Percentiles rank a stretch among this genome's conserved stretches.
phyloP scores from a whole-genome alignment of 2,888 invertebrate genomes.

The Scaptodrosophila latifasciaeformis region DNA sequence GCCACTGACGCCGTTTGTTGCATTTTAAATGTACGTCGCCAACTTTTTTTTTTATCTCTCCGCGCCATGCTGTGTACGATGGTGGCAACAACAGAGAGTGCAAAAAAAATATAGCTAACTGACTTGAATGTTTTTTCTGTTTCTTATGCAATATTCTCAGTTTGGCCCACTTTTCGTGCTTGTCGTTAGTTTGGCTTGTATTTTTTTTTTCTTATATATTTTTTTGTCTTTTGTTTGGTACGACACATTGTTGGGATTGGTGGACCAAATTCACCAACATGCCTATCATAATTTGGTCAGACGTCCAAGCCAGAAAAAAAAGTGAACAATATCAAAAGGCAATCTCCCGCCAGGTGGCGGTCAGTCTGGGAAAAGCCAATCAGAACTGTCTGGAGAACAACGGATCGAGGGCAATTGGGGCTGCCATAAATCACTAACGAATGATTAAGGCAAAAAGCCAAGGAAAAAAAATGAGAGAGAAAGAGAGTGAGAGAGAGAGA shows the following conservation, averaged over 20 bases:
- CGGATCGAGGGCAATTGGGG: no score
- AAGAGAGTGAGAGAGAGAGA: no score
- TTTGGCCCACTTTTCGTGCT: constrained; percentile 58
- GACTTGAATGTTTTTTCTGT: constrained; percentile 9
- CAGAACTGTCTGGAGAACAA: not conserved
- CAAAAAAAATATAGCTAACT: constrained; percentile 26
- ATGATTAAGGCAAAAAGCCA: no score
- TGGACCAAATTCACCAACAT: constrained; percentile 55
- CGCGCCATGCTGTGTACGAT: constrained; percentile 32
- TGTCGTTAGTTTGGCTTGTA: constrained; percentile 6
- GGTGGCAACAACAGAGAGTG: constrained; percentile 51
- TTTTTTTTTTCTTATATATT: not conserved
- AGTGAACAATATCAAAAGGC: no score
- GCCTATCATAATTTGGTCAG: constrained; percentile 29
- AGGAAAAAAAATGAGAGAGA: no score
- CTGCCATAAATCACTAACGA: no score
- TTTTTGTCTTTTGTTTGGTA: constrained; percentile 39
- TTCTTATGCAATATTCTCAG: constrained; percentile 66
- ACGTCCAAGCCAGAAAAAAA: not conserved
- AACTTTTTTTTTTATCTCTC: no score
- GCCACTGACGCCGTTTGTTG: constrained; percentile 13
- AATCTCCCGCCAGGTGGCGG: no score
- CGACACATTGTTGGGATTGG: constrained; percentile 39
- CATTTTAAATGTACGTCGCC: constrained; percentile 41
- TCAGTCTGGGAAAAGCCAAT: no score